Evolutionary conservation across 2,888 invertebrate genomes (phyloP).

Genomic region (Subacronicta megacephala): DNA sequence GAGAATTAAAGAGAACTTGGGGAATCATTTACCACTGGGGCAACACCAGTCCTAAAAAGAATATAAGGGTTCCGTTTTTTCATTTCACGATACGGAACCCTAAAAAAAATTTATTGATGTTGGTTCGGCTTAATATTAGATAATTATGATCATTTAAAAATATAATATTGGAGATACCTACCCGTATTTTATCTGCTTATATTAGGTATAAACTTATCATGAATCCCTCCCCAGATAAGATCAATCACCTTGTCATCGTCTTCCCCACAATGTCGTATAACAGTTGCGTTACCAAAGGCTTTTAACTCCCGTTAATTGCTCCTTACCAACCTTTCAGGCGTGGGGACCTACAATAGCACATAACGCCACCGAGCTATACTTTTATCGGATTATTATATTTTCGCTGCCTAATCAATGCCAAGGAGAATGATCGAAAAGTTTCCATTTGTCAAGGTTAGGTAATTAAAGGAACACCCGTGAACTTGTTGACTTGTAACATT

Average conservation of each 20-base stretch:
- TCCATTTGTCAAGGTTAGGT: conserved; percentile 12
- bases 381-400: conserved; percentile 5
- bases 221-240: conserved; percentile 9
- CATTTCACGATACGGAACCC: too few species aligned
- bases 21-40: too few species aligned
- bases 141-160: too few species aligned
- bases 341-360: conserved; percentile 5
- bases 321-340: conserved; percentile 9
- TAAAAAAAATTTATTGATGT: too few species aligned
- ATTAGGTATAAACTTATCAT: too few species aligned
- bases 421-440: conserved; percentile 14
- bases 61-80: too few species aligned
- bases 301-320: neutral
- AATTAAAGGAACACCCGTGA: conserved; percentile 25
- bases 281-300: conserved; percentile 3
- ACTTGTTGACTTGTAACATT: conserved; percentile 13
- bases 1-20: too few species aligned
- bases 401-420: conserved; percentile 13
- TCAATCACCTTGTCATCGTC: conserved; percentile 1
- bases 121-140: too few species aligned
- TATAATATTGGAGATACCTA: too few species aligned
- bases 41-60: too few species aligned
- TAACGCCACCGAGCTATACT: conserved; percentile 3
- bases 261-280: neutral
- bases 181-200: too few species aligned